These are phyloP conservation scores for Bufo gargarizans DNA, from an alignment of 2,113 vertebrate species.

Conservation along the genomic window DNA sequence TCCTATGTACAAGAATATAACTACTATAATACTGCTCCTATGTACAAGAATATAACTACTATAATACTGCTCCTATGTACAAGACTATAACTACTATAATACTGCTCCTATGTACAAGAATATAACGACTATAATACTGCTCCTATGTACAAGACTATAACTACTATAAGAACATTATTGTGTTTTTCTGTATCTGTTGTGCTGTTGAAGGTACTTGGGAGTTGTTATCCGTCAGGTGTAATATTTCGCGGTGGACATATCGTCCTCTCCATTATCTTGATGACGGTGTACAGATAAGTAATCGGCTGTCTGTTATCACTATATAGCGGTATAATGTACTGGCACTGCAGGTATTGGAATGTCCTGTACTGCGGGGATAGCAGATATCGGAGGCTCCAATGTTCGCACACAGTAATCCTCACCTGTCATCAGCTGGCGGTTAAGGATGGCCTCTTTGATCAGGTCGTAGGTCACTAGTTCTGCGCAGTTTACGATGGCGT, in stretches of 20 bases:
- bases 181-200: too few relatives aligned
- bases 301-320: background rate
- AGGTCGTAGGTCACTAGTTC: slow-evolving; percentile 81
- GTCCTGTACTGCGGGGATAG: background rate
- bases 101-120: background rate
- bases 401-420: background rate
- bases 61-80: too few relatives aligned
- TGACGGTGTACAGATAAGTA: background rate
- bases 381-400: background rate
- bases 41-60: too few relatives aligned
- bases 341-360: background rate
- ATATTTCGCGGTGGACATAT: background rate
- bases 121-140: slow-evolving; percentile 12
- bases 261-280: background rate
- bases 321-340: background rate
- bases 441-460: slow-evolving; percentile 76
- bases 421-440: slow-evolving; percentile 73
- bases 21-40: too few relatives aligned
- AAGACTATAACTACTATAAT: too few relatives aligned
- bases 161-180: background rate
- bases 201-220: too few relatives aligned
- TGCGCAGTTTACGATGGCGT: slow-evolving; percentile 79
- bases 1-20: too few relatives aligned
- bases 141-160: background rate
- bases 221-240: background rate